Percentiles rank a stretch among this genome's conserved stretches.
Evolutionary conservation across 2,797 vertebrate genomes (phyloP).

Genomic region (Pseudotriccus pelzelni): DNA sequence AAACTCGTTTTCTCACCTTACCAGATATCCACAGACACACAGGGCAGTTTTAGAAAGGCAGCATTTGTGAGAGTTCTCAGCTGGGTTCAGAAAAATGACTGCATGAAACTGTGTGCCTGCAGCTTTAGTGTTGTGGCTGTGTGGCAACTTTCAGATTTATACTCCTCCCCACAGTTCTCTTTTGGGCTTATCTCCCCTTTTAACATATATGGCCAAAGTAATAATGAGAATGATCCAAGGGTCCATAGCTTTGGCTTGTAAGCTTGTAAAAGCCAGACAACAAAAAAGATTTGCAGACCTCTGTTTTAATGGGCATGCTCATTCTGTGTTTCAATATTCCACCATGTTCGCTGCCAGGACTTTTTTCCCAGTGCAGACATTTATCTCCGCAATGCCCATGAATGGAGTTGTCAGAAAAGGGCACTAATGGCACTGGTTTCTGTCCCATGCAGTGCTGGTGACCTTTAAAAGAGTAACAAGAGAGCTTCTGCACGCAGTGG

Average conservation of each 20-base stretch:
- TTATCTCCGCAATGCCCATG: neutral
- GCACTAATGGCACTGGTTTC: neutral
- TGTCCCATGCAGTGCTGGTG: accelerated
- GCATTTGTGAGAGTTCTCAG: neutral
- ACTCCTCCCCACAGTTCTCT: neutral
- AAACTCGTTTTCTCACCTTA: neutral
- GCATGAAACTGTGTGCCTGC: accelerated
- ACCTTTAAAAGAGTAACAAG: neutral
- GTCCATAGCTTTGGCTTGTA: neutral
- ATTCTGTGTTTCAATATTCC: neutral
- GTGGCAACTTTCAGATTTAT: neutral
- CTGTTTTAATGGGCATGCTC: neutral
- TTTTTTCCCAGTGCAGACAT: neutral
- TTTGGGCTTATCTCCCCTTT: neutral
- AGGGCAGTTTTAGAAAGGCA: neutral
- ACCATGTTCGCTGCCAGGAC: neutral
- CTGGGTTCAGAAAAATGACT: neutral
- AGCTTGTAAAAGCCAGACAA: neutral
- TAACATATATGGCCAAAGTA: neutral
- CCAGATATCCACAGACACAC: neutral
- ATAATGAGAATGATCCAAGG: neutral
- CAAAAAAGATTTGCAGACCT: neutral
- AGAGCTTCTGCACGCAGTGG: neutral
- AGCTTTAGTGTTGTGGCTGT: neutral
- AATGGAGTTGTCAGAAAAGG: neutral